Conservation (phyloP, 2,113 vertebrate species). For the Chauna torquata region DNA sequence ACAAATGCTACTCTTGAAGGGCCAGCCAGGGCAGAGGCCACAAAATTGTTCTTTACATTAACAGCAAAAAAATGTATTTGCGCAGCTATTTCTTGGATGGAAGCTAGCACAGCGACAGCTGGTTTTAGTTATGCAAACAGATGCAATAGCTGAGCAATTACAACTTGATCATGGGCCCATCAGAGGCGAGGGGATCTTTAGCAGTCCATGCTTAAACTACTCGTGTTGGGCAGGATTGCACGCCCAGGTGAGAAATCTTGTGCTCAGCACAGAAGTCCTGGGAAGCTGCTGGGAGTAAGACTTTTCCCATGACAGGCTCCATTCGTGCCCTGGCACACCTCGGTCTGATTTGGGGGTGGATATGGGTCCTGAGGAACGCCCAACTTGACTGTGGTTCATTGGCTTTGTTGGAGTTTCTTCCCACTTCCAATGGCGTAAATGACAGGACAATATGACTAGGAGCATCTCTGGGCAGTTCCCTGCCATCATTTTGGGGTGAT, state of each 20-base stretch:
- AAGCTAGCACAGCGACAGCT: background rate
- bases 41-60: conserved; percentile 49
- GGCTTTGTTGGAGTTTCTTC: background rate
- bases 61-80: conserved; percentile 52
- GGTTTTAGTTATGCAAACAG: conserved; percentile 43
- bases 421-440: background rate
- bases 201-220: background rate
- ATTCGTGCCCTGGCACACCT: background rate
- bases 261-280: background rate
- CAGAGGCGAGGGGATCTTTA: background rate
- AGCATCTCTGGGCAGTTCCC: background rate
- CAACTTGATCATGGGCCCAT: conserved; percentile 22
- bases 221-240: background rate
- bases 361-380: background rate
- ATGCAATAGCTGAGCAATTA: conserved; percentile 50
- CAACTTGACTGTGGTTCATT: background rate
- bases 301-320: background rate
- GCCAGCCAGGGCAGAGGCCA: conserved; percentile 16
- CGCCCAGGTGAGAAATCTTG: background rate
- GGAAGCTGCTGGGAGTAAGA: background rate
- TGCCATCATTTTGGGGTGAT: background rate
- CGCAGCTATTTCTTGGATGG: conserved; percentile 25
- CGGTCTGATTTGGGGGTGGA: background rate
- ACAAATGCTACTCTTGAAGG: background rate
- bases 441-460: background rate